Evolutionary conservation across 2,113 vertebrate genomes (phyloP).

Genomic region (Colinus virginianus): DNA sequence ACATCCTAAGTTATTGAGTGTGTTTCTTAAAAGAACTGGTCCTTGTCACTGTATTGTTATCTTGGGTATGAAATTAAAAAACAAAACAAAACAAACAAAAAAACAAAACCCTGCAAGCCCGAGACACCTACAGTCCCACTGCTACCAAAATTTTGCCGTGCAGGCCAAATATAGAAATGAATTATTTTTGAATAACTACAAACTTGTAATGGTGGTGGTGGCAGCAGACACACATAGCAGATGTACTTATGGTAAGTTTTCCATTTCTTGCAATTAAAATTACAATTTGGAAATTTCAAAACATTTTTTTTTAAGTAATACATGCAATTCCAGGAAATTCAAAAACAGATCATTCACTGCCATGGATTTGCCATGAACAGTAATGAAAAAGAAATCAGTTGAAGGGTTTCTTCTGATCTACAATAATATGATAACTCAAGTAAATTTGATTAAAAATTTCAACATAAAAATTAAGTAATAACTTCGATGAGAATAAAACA

Average conservation of each 20-base stretch:
- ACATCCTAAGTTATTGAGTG: background rate
- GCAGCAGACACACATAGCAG: background rate
- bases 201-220: background rate
- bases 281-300: background rate
- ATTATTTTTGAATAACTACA: background rate
- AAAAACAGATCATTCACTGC: background rate
- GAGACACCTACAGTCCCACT: background rate
- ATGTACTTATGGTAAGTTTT: background rate
- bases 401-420: background rate
- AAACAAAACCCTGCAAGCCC: too few species aligned
- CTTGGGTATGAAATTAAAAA: background rate
- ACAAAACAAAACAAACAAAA: background rate
- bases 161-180: background rate
- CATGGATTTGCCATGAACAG: background rate
- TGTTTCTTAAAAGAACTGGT: background rate
- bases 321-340: background rate
- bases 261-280: slow-evolving; percentile 34
- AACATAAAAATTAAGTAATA: background rate
- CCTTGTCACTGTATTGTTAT: background rate
- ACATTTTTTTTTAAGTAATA: background rate
- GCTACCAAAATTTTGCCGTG: background rate
- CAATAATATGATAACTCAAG: background rate
- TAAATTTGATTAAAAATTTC: slow-evolving; percentile 24
- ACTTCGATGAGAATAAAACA: background rate
- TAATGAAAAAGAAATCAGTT: background rate